Conservation (phyloP, 1,140 invertebrate species). For the Arctopsyche grandis region DNA sequence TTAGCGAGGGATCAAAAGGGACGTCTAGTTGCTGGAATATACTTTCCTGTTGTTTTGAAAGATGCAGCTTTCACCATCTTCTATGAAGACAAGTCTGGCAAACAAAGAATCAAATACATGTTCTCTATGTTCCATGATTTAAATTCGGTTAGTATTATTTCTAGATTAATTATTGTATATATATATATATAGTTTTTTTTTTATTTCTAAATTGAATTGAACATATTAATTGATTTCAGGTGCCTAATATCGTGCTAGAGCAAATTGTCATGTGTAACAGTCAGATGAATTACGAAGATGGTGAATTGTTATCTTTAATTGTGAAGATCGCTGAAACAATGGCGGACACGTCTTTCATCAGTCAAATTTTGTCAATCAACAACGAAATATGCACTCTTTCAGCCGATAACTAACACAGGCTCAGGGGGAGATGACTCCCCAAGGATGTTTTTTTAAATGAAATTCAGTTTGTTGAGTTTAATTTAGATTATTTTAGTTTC, state of each 20-base stretch:
- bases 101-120: constrained; percentile 75
- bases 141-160: constrained; percentile 67
- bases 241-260: constrained; percentile 70
- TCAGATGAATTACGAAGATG: constrained; percentile 73
- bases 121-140: constrained; percentile 74
- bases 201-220: background rate
- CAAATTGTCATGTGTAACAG: constrained; percentile 75
- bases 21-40: constrained; percentile 82
- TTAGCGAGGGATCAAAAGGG: constrained; percentile 83
- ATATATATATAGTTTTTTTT: constrained; percentile 30
- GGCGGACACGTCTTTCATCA: constrained; percentile 77
- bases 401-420: constrained; percentile 73
- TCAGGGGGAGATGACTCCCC: constrained; percentile 31
- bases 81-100: constrained; percentile 74
- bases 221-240: constrained; percentile 60
- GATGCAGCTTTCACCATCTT: constrained; percentile 81
- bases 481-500: background rate
- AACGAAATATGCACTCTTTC: constrained; percentile 77
- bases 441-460: background rate
- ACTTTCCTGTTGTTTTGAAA: constrained; percentile 76
- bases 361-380: constrained; percentile 78
- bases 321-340: constrained; percentile 74
- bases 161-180: background rate
- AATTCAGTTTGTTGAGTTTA: constrained; percentile 13
- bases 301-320: constrained; percentile 72